Conservation (phyloP, 1,140 invertebrate species). For the Oedothorax gibbosus region DNA sequence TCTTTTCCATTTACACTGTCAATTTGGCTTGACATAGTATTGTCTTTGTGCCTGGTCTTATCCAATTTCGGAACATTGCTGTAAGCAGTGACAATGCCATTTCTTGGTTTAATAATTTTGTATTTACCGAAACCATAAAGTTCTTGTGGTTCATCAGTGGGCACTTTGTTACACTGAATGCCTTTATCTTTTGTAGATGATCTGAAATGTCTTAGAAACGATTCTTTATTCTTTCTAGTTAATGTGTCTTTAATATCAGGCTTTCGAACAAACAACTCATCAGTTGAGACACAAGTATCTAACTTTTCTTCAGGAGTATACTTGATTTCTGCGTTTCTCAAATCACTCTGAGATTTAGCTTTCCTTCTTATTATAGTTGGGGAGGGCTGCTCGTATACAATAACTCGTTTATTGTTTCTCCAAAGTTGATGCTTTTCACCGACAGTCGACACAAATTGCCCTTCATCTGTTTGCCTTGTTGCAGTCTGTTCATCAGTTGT, state of each 20-base stretch:
- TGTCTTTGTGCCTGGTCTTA: slow-evolving; percentile 4
- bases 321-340: slow-evolving; percentile 26
- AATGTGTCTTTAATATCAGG: slow-evolving; percentile 44
- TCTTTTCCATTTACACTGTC: slow-evolving; percentile 28
- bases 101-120: slow-evolving; percentile 53
- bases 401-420: slow-evolving; percentile 50
- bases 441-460: slow-evolving; percentile 49
- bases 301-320: slow-evolving; percentile 27
- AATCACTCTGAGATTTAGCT: slow-evolving; percentile 58
- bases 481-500: slow-evolving; percentile 45
- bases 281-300: slow-evolving; percentile 46
- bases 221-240: slow-evolving; percentile 44
- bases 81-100: slow-evolving; percentile 56
- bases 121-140: slow-evolving; percentile 45
- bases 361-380: slow-evolving; percentile 49
- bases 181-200: slow-evolving; percentile 59
- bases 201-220: slow-evolving; percentile 40
- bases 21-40: background rate
- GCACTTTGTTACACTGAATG: slow-evolving; percentile 54
- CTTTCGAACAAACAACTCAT: slow-evolving; percentile 46
- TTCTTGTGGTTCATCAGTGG: slow-evolving; percentile 47
- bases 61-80: slow-evolving; percentile 57
- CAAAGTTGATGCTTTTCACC: slow-evolving; percentile 57
- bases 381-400: slow-evolving; percentile 50
- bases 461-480: slow-evolving; percentile 32